A percentile compares a stretch with the other conserved stretches of the same genome.
Evolutionary conservation across 1,140 invertebrate genomes (phyloP).

Genomic region (Hylaeus volcanicus): DNA sequence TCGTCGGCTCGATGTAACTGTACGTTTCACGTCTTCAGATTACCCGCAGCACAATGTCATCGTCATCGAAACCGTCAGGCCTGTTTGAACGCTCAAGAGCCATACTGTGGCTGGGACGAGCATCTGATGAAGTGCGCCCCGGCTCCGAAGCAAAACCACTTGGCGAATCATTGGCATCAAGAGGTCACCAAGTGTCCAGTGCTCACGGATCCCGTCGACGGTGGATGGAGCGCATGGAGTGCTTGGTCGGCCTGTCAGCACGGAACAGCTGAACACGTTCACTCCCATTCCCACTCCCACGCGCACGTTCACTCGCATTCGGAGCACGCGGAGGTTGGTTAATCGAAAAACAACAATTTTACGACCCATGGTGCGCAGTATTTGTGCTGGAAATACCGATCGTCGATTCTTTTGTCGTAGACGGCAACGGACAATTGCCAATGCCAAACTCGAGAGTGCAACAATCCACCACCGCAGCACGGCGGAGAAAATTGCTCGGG

Average conservation of each 20-base stretch:
- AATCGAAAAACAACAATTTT: not conserved
- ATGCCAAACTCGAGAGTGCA: conserved; percentile 89
- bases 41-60: conserved; percentile 89
- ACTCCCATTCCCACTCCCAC: conserved; percentile 52
- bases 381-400: not conserved
- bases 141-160: conserved; percentile 83
- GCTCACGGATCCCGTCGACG: conserved; percentile 83
- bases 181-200: conserved; percentile 85
- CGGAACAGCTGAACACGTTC: conserved; percentile 72
- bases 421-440: conserved; percentile 84
- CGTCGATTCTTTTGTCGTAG: conserved; percentile 17
- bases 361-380: not conserved
- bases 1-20: too few species aligned
- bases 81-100: conserved; percentile 93
- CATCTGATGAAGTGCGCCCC: conserved; percentile 86
- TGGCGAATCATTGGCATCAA: conserved; percentile 87
- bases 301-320: conserved; percentile 52
- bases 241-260: conserved; percentile 79
- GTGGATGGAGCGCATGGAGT: conserved; percentile 82
- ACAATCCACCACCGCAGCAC: conserved; percentile 90
- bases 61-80: conserved; percentile 85
- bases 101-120: conserved; percentile 96
- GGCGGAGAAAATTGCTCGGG: conserved; percentile 86
- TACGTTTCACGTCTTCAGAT: conserved; percentile 69
- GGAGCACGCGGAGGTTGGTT: conserved; percentile 60